These are phyloP conservation scores for Spodoptera exigua DNA, from an alignment of 2,888 invertebrate species.

Conservation along the genomic window DNA sequence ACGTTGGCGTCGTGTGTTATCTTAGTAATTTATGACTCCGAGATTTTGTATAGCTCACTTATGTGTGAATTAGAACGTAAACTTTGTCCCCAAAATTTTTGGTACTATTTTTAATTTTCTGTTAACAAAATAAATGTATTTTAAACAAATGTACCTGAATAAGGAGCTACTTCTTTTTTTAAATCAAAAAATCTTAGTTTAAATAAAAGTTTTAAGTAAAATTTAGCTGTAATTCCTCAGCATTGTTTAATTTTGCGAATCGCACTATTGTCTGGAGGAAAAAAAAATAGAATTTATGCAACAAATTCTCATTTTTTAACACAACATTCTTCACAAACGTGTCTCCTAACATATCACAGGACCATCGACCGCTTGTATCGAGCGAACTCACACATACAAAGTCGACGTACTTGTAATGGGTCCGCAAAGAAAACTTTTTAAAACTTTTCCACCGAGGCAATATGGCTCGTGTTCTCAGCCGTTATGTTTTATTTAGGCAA, in stretches of 20 bases:
- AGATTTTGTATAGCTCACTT: slow-evolving; percentile 10
- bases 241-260: too few species aligned
- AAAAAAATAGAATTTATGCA: slow-evolving; percentile 14
- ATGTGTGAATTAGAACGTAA: slow-evolving; percentile 6
- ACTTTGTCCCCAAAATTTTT: slow-evolving; percentile 3
- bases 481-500: slow-evolving; percentile 89
- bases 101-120: not conserved
- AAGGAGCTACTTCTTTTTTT: too few species aligned
- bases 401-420: slow-evolving; percentile 87
- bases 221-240: too few species aligned
- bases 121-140: too few species aligned
- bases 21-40: slow-evolving; percentile 32
- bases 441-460: slow-evolving; percentile 90
- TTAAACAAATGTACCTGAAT: too few species aligned
- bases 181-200: too few species aligned
- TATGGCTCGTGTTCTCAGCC: slow-evolving; percentile 89
- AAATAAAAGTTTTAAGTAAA: too few species aligned
- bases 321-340: slow-evolving; percentile 37
- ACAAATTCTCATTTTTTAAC: slow-evolving; percentile 27
- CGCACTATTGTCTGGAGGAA: too few species aligned
- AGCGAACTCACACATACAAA: slow-evolving; percentile 80
- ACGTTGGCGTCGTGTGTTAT: slow-evolving; percentile 24
- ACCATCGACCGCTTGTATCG: slow-evolving; percentile 84
- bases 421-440: slow-evolving; percentile 90
- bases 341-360: slow-evolving; percentile 63